Conservation (phyloP, 2,113 vertebrate genomes). For the Echinops telfairi region DNA sequence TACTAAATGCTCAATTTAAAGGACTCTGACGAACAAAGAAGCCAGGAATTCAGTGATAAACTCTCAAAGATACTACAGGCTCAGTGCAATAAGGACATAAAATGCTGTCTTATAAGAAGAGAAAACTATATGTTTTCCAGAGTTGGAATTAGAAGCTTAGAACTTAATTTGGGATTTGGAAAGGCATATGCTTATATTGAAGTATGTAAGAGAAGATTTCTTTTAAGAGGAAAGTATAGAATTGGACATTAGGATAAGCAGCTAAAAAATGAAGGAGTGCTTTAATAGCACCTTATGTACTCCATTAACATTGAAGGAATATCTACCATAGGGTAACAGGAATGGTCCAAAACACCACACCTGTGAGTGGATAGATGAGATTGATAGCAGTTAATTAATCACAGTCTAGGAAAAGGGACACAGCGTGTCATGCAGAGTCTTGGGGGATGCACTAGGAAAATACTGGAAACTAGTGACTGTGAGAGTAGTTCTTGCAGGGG, state of each 20-base stretch:
- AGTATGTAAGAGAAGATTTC: not conserved
- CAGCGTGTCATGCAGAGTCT: not conserved
- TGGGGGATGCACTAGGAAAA: not conserved
- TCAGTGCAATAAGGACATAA: not conserved
- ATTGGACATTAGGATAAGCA: not conserved
- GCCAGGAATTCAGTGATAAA: not conserved
- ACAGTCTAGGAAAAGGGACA: not conserved
- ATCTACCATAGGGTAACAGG: too few species aligned
- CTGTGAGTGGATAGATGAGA: not conserved
- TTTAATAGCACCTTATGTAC: not conserved
- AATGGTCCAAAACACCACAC: too few species aligned
- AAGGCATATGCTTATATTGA: not conserved
- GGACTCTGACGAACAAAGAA: not conserved
- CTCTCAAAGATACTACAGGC: not conserved
- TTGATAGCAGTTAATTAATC: not conserved
- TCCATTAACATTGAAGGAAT: not conserved
- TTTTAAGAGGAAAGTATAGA: not conserved
- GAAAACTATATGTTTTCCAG: not conserved
- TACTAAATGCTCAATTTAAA: conserved; percentile 11
- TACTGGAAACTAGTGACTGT: not conserved
- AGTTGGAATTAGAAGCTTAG: not conserved
- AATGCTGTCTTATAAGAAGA: not conserved
- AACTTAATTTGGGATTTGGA: not conserved
- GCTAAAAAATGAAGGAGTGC: not conserved
- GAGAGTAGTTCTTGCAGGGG: not conserved